Conservation (phyloP, 2,888 invertebrate species). For the Oxytorus armatus region DNA sequence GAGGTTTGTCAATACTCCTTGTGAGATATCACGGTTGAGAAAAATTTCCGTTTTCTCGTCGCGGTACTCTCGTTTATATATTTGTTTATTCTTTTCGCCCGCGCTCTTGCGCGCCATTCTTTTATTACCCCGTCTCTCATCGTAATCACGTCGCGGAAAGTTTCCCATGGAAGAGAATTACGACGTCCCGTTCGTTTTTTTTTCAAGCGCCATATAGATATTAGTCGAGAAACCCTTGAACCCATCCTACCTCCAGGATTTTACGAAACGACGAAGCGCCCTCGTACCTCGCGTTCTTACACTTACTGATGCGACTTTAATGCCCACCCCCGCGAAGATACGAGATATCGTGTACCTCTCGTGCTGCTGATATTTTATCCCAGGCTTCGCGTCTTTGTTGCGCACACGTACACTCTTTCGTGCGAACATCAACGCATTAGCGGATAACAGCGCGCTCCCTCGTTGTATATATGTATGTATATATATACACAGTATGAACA, state of each 20-base stretch:
- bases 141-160: constrained; percentile 18
- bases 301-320: constrained; percentile 65
- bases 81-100: neutral
- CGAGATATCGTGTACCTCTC: constrained; percentile 54
- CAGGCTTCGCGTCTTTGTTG: constrained; percentile 5
- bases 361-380: constrained; percentile 31
- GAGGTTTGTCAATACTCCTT: too few species aligned
- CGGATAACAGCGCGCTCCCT: constrained; percentile 39
- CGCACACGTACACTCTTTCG: constrained; percentile 35
- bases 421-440: constrained; percentile 54
- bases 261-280: constrained; percentile 43
- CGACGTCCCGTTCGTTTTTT: constrained; percentile 23
- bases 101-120: neutral
- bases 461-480: neutral
- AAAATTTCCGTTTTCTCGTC: neutral
- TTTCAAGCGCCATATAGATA: neutral
- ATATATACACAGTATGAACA: too few species aligned
- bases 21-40: neutral
- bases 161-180: constrained; percentile 39
- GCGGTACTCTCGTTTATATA: neutral
- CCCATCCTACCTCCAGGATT: constrained; percentile 7
- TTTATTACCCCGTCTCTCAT: neutral
- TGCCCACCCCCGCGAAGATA: constrained; percentile 56
- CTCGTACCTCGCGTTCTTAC: neutral
- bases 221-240: neutral